A percentile compares a stretch with the other conserved stretches of the same genome.
These are phyloP conservation scores for Charanyca ferruginea DNA, from an alignment of 2,888 invertebrate genomes.

Conservation along the genomic window DNA sequence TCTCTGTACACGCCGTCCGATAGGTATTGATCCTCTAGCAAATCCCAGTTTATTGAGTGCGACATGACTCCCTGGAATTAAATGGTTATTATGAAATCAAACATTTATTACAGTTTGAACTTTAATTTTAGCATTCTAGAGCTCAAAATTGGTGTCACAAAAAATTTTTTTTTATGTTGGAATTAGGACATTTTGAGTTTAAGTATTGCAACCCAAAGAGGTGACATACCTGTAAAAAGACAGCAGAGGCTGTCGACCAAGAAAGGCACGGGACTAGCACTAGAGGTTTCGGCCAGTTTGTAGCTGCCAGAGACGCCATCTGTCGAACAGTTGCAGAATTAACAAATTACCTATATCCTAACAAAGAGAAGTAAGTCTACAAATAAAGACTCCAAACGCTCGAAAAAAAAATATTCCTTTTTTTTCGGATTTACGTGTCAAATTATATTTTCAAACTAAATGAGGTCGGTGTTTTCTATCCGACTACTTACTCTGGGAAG, in stretches of 20 bases:
- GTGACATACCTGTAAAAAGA: slow-evolving; percentile 95
- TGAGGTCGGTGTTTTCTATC: no score
- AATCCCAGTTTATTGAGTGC: slow-evolving; percentile 98
- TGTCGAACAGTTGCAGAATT: slow-evolving; percentile 75
- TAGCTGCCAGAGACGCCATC: slow-evolving; percentile 99
- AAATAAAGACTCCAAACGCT: no score
- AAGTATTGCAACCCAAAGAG: background rate
- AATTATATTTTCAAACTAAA: no score
- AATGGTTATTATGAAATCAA: slow-evolving; percentile 1
- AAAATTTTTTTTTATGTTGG: no score
- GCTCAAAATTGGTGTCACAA: background rate
- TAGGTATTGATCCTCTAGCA: slow-evolving; percentile 96
- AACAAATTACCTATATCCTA: slow-evolving; percentile 1
- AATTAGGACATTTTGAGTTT: background rate
- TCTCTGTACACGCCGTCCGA: slow-evolving; percentile 95
- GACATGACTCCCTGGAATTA: slow-evolving; percentile 97
- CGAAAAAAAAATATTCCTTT: no score
- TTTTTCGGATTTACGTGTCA: no score
- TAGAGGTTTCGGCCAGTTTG: slow-evolving; percentile 98
- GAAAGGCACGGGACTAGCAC: slow-evolving; percentile 98
- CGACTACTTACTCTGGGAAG: no score
- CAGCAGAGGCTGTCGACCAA: slow-evolving; percentile 99
- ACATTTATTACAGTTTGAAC: slow-evolving; percentile 4
- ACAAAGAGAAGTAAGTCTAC: no score
- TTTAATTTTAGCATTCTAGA: background rate